Percentiles rank a stretch among this genome's conserved stretches.
These are phyloP conservation scores for Pseudomyrmex concolor DNA, from an alignment of 1,140 invertebrate species.

Conservation along the genomic window DNA sequence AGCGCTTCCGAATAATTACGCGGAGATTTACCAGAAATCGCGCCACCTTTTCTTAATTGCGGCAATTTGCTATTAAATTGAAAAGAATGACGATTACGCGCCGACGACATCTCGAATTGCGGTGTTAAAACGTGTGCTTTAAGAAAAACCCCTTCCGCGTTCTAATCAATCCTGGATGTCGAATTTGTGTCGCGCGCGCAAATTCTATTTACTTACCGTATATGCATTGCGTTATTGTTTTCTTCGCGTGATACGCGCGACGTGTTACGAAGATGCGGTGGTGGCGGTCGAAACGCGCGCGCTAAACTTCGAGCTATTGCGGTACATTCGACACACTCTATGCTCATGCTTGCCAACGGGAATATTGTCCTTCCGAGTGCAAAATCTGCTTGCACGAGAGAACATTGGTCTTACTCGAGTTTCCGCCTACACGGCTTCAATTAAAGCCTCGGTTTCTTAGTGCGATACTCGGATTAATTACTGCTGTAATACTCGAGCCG, in stretches of 20 bases:
- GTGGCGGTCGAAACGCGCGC: background rate
- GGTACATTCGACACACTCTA: conserved; percentile 16
- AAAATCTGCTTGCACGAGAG: conserved; percentile 53
- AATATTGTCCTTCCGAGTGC: conserved; percentile 27
- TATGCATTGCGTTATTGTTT: background rate
- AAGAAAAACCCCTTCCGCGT: too few species aligned
- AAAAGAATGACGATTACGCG: background rate
- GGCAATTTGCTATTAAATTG: background rate
- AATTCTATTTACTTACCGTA: background rate
- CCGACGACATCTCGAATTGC: background rate
- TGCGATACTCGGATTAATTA: conserved; percentile 28
- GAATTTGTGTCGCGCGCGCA: conserved; percentile 12
- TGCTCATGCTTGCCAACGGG: background rate
- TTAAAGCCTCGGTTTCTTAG: conserved; percentile 53
- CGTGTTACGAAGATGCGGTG: background rate
- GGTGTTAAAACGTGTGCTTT: too few species aligned
- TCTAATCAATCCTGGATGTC: too few species aligned
- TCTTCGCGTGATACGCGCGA: background rate
- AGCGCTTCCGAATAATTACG: background rate
- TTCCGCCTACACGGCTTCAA: conserved; percentile 38
- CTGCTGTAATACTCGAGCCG: background rate
- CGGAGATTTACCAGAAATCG: background rate
- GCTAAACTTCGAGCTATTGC: conserved; percentile 32
- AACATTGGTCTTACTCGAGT: conserved; percentile 27
- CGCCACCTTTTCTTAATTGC: background rate